phyloP scores from a whole-genome alignment of 92 coral and sea anemone species.

The Palythoa grandis region DNA sequence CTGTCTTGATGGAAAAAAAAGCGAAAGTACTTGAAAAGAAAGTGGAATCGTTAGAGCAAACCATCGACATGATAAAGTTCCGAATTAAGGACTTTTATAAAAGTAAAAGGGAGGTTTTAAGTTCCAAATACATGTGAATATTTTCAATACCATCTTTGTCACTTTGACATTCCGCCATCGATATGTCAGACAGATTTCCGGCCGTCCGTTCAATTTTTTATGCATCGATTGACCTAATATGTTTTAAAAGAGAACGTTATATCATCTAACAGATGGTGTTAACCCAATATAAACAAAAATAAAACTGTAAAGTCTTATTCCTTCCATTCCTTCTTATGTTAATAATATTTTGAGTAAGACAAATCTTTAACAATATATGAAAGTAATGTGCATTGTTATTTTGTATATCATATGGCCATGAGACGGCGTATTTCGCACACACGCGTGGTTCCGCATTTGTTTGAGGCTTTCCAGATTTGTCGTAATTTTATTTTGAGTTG shows the following conservation, averaged over 20 bases:
- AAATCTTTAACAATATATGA: background rate
- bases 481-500: too few relatives aligned
- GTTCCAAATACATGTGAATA: constrained; percentile 43
- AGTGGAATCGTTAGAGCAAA: constrained; percentile 38
- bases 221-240: constrained; percentile 29
- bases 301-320: background rate
- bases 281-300: background rate
- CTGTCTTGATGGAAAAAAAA: constrained; percentile 46
- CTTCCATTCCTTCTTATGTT: background rate
- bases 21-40: constrained; percentile 45
- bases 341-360: background rate
- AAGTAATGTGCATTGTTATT: background rate
- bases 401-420: background rate
- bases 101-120: constrained; percentile 41
- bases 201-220: constrained; percentile 1
- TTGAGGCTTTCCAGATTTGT: too few relatives aligned
- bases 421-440: background rate
- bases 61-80: constrained; percentile 38
- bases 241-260: background rate
- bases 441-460: background rate
- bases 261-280: constrained; percentile 23
- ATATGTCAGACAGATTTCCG: constrained; percentile 34
- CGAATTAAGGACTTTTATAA: constrained; percentile 38
- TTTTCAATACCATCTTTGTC: constrained; percentile 22
- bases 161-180: constrained; percentile 31